phyloP scores from a whole-genome alignment of 2,888 invertebrate species.

The Drosophila pseudotalamancana region DNA sequence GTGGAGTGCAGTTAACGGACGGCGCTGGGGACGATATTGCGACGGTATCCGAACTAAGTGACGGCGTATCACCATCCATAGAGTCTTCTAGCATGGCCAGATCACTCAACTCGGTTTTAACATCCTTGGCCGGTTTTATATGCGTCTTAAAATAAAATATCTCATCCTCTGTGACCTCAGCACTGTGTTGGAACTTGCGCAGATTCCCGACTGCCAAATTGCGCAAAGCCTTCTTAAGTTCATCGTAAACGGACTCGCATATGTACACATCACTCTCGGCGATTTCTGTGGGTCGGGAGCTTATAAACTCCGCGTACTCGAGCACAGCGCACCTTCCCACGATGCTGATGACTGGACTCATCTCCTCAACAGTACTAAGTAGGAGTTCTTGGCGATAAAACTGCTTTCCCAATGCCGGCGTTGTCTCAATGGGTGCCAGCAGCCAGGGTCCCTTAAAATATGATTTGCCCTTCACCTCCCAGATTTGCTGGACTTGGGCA shows the following conservation, averaged over 20 bases:
- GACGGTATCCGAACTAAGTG: constrained; percentile 92
- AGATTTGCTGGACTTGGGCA: constrained; percentile 96
- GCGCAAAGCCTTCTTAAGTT: constrained; percentile 91
- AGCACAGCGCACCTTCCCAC: constrained; percentile 96
- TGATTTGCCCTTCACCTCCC: constrained; percentile 96
- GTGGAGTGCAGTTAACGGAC: constrained; percentile 84
- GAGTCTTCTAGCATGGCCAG: constrained; percentile 90
- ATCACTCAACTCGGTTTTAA: constrained; percentile 76
- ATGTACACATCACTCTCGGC: constrained; percentile 96
- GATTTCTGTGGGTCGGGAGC: constrained; percentile 96
- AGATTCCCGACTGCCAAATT: constrained; percentile 88
- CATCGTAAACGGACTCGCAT: constrained; percentile 96
- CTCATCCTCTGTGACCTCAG: constrained; percentile 96
- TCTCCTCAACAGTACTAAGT: constrained; percentile 95
- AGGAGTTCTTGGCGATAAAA: constrained; percentile 98
- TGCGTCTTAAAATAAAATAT: constrained; percentile 90
- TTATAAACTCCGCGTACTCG: constrained; percentile 94
- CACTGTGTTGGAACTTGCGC: constrained; percentile 92
- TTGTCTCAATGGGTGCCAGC: constrained; percentile 94
- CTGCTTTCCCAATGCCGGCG: constrained; percentile 90
- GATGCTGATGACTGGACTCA: constrained; percentile 95
- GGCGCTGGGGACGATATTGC: constrained; percentile 86
- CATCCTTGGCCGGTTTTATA: constrained; percentile 86
- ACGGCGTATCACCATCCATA: constrained; percentile 91
- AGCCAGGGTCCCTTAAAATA: constrained; percentile 98